These are phyloP conservation scores for Drosophila kambysellisi DNA, from an alignment of 2,888 invertebrate genomes.

Conservation along the genomic window DNA sequence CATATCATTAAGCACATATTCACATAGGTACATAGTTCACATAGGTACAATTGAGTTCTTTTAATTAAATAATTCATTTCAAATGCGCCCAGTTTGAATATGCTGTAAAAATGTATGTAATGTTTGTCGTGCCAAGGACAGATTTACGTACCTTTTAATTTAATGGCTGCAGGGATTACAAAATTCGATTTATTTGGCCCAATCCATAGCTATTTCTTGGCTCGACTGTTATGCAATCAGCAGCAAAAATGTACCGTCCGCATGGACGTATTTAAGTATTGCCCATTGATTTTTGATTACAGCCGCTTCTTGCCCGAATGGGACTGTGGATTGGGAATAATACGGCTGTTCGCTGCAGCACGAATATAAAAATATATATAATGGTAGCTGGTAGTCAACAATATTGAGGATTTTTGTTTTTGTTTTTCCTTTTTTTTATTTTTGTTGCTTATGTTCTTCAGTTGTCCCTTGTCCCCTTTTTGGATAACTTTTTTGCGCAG, in stretches of 20 bases:
- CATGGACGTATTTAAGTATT: slow-evolving; percentile 62
- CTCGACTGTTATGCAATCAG: slow-evolving; percentile 46
- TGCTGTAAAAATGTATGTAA: background rate
- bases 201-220: background rate
- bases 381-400: slow-evolving; percentile 59
- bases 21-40: background rate
- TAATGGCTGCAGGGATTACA: background rate
- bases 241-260: slow-evolving; percentile 56
- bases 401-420: background rate
- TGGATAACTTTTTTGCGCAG: slow-evolving; percentile 46
- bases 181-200: background rate
- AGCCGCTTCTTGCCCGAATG: slow-evolving; percentile 21
- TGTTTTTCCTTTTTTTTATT: background rate
- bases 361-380: slow-evolving; percentile 50
- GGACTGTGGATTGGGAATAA: slow-evolving; percentile 10
- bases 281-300: slow-evolving; percentile 70
- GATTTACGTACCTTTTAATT: background rate
- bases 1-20: no score
- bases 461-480: slow-evolving; percentile 17
- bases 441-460: slow-evolving; percentile 4
- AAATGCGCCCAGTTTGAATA: background rate
- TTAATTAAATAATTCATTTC: background rate
- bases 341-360: slow-evolving; percentile 21
- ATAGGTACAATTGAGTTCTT: background rate
- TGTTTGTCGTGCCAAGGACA: background rate